phyloP scores from a whole-genome alignment of 1,140 invertebrate genomes.

The Procambarus virginalis region DNA sequence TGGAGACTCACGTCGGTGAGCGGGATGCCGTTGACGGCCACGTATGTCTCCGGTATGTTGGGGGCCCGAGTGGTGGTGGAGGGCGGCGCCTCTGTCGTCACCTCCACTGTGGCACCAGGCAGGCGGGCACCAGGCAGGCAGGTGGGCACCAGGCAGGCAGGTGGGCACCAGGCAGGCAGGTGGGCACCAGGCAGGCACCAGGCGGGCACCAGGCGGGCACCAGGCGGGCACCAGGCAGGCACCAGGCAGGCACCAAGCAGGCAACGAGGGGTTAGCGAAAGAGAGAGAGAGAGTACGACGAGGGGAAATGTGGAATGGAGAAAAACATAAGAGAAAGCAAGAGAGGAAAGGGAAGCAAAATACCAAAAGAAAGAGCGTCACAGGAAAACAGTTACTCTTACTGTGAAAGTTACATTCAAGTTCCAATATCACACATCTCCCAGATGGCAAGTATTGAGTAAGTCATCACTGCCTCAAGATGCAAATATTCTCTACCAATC shows the following conservation, averaged over 20 bases:
- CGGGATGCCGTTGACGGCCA: background rate
- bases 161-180: too few relatives aligned
- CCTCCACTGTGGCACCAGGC: background rate
- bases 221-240: too few relatives aligned
- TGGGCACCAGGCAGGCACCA: too few relatives aligned
- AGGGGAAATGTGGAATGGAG: background rate
- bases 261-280: background rate
- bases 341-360: background rate
- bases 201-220: too few relatives aligned
- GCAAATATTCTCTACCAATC: background rate
- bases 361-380: background rate
- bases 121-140: background rate
- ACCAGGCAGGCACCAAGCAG: background rate
- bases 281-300: too few relatives aligned
- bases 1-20: background rate
- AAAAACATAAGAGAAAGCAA: background rate
- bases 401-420: too few relatives aligned
- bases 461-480: too few relatives aligned
- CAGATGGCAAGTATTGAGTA: too few relatives aligned
- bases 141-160: too few relatives aligned
- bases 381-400: too few relatives aligned
- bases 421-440: too few relatives aligned
- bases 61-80: background rate
- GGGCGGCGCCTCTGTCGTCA: constrained; percentile 2
- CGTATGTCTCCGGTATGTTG: background rate